These are phyloP conservation scores for Stramonita haemastoma DNA, from an alignment of 2,888 invertebrate species.

Conservation along the genomic window DNA sequence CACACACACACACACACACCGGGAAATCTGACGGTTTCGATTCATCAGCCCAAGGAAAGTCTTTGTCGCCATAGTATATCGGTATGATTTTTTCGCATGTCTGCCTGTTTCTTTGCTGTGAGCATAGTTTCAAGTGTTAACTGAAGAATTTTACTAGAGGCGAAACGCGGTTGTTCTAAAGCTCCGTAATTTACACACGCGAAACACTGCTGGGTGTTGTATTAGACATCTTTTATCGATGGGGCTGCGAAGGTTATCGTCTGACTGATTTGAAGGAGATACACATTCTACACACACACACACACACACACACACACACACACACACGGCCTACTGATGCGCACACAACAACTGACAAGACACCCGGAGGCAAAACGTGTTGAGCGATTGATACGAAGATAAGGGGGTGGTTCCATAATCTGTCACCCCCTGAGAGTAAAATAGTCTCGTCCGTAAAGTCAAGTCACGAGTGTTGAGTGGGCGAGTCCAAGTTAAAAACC, in stretches of 20 bases:
- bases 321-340: not conserved
- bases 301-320: not conserved
- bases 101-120: not conserved
- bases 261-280: too few relatives aligned
- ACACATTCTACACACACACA: too few relatives aligned
- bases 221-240: too few relatives aligned
- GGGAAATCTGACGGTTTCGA: too few relatives aligned
- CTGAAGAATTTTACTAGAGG: too few relatives aligned
- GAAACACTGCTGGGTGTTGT: too few relatives aligned
- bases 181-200: too few relatives aligned
- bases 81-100: not conserved
- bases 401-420: not conserved
- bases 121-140: too few relatives aligned
- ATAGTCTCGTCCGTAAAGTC: not conserved
- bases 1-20: not conserved
- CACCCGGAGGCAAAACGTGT: not conserved
- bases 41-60: too few relatives aligned
- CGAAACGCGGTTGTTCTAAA: too few relatives aligned
- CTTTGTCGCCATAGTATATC: too few relatives aligned
- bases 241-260: too few relatives aligned
- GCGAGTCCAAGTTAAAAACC: slow-evolving; percentile 6
- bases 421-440: not conserved
- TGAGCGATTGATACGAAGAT: not conserved
- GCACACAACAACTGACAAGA: not conserved
- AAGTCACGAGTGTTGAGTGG: not conserved